Base-by-base conservation (phyloP, 2,888 invertebrate species). In the Heliconius ethilla region DNA sequence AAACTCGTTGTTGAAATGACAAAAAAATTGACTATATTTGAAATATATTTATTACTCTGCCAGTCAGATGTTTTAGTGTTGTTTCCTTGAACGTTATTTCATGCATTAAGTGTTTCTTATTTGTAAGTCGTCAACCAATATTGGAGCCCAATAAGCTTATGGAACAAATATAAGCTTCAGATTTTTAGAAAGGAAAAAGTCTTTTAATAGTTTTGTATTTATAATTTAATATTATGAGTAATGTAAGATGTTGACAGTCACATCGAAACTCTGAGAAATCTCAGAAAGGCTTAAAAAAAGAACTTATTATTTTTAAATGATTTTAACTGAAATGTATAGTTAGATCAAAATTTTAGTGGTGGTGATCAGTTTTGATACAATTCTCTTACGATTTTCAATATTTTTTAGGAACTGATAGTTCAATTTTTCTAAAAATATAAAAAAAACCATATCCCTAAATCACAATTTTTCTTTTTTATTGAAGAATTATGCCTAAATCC, bases 71-170 rank as follows among this genome's bases (percentile, higher is more conserved):
- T 55, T 33, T 22, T 33, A 51, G 51, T n/a, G n/a, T 33, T 55
- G 59, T 37, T 59, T 15, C 33, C 15, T 72, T 37, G 15, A 33
- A 59, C 72, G 55, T n/a, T 37, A 15, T 72, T 72, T 72, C 25
- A 59, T 72, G 15, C 59, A 33, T 72, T 33, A 59, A 72, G 55
- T 72, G 72, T 55, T 11, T 29, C n/a, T 55, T 70, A 22, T 29
- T 4, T 72, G 33, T 59, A 72, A 72, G n/a, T 37, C 59, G n/a
- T 33, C 22, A 7, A 72, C 33, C 72, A 72, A 72, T 72, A 72
- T 72, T 59, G 33, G 9, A 72, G 33, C 7, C 9, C 3, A 59
- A 72, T 33, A 72, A 33, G n/a, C 59, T 72, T 59, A 72, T 25
- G 15, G 15, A 72, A 72, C 2, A 59, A n/a, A n/a, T 33, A 59